Base-by-base conservation (phyloP, 2,113 vertebrate species). In the Mobula hypostoma region DNA sequence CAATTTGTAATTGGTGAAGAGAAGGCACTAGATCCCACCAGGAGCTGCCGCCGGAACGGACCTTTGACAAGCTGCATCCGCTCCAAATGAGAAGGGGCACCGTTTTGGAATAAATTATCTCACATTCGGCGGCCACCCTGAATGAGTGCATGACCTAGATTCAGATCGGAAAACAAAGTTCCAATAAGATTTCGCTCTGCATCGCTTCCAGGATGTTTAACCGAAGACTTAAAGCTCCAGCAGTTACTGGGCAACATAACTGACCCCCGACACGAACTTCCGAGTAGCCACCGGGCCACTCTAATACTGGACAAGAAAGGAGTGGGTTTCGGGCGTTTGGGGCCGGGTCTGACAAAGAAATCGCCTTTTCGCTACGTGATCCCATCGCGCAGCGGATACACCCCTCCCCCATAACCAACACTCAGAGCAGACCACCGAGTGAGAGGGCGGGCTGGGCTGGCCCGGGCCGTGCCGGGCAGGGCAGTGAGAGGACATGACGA, bases 271-370 rank as follows among this genome's bases (percentile, higher is more conserved):
- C 29, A n/a, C 61, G 66, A 6, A 6, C 29, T 68, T 90, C 85
- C 63, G 61, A 66, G 17, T 29, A 63, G 14, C 27, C 61, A 15
- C 29, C 61, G 58, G 15, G 5, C 58, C 11, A 6, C 3, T 61
- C 61, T 12, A 90, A 68, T 58, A 32, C 32, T 15, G 63, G 1
- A 15, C 17, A 63, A 66, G 61, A 63, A n/a, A 32, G 14, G 29
- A 29, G 61, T 61, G 56, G 27, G 58, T 88, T n/a, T n/a, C 83
- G 7, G 63, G 29, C 63, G 17, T 32, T 19, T 66, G 85, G 80
- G 29, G n/a, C n/a, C 66, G 58, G 5, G 14, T 66, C 85, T 68
- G 85, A 90, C 85, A 90, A 90, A 90, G 85, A 68, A 66, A 90
- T 79, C 77, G 77, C 77, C 11, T n/a, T 36, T 79, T 79, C 77